These are phyloP conservation scores for Pluvianellus socialis DNA, from an alignment of 2,113 vertebrate genomes.

Conservation along the genomic window DNA sequence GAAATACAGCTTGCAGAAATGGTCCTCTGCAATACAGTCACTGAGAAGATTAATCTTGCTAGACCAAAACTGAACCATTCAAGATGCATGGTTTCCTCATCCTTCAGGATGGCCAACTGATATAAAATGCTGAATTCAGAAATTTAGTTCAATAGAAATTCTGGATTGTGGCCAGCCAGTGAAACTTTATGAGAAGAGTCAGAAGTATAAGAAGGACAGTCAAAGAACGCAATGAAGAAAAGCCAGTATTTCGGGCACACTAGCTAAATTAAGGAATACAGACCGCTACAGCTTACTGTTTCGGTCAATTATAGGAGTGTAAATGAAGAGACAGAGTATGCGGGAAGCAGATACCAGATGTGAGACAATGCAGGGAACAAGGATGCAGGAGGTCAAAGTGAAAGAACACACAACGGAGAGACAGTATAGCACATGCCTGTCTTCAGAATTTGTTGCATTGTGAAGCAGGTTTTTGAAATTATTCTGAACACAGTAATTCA, in stretches of 20 bases:
- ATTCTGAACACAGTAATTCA: neutral
- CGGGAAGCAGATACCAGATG: neutral
- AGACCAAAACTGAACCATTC: neutral
- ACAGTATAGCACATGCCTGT: neutral
- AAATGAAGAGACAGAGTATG: neutral
- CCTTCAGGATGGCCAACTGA: neutral
- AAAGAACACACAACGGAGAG: neutral
- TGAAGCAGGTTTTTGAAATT: neutral
- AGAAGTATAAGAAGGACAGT: neutral
- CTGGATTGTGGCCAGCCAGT: neutral
- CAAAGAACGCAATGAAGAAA: neutral
- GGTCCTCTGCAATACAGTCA: neutral
- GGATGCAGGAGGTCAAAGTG: neutral
- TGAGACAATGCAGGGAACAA: neutral
- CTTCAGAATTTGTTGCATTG: neutral
- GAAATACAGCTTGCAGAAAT: neutral
- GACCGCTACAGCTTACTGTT: neutral
- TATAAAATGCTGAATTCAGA: neutral
- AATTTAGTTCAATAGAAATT: neutral
- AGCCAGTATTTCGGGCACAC: neutral
- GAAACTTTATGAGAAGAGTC: neutral
- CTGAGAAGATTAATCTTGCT: neutral
- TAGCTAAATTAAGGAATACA: neutral
- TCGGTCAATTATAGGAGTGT: neutral
- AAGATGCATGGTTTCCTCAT: neutral